Conservation (phyloP, 2,888 invertebrate species). For the Copidosoma aretas region DNA sequence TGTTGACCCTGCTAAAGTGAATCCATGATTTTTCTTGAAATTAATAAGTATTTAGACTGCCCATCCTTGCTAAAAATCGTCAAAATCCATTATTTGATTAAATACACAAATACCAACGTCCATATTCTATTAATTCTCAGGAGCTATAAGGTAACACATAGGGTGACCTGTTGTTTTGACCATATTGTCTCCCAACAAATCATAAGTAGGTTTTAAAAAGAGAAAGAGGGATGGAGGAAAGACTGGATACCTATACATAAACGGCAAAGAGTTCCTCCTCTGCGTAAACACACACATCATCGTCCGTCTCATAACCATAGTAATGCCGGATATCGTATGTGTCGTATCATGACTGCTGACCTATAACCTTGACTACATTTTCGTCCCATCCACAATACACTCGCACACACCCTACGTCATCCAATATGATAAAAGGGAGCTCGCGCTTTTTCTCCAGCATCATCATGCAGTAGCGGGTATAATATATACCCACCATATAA, state of each 20-base stretch:
- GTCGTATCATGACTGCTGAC: constrained; percentile 44
- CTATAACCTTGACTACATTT: constrained; percentile 2
- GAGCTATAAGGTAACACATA: too few species aligned
- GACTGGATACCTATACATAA: constrained; percentile 24
- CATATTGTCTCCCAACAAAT: constrained; percentile 15
- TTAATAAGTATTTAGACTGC: too few species aligned
- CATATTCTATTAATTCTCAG: too few species aligned
- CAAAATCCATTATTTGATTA: too few species aligned
- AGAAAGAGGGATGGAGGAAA: constrained; percentile 1
- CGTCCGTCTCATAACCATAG: constrained; percentile 52
- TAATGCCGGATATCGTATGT: constrained; percentile 49
- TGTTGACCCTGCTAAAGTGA: too few species aligned
- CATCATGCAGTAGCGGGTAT: too few species aligned
- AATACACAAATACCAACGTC: too few species aligned
- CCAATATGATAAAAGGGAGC: constrained; percentile 41
- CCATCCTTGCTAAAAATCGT: too few species aligned
- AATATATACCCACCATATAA: neutral
- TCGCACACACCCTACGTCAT: neutral
- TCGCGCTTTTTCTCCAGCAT: constrained; percentile 30
- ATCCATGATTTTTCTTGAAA: too few species aligned
- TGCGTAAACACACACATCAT: neutral
- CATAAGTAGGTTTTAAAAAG: neutral
- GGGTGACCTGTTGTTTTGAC: neutral
- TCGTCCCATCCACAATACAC: neutral
- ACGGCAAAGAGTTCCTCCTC: constrained; percentile 6